phyloP scores from a whole-genome alignment of 2,113 vertebrate genomes.

The Sturnira hondurensis region DNA sequence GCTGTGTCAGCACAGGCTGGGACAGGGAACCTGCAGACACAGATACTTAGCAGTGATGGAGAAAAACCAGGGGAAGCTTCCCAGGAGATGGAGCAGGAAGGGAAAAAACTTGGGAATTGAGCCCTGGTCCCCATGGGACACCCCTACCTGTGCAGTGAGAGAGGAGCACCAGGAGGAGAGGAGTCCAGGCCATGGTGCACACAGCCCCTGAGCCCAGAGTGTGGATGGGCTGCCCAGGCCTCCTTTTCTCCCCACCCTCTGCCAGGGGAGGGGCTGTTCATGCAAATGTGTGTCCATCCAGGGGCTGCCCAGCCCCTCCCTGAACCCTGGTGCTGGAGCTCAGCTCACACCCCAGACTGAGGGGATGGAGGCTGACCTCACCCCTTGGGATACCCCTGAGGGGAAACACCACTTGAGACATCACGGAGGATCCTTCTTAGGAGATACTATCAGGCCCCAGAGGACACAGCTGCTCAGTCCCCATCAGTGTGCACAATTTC shows the following conservation, averaged over 20 bases:
- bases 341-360: neutral
- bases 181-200: neutral
- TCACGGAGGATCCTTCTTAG: neutral
- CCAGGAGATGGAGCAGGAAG: no score
- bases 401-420: neutral
- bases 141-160: neutral
- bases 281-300: neutral
- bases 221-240: neutral
- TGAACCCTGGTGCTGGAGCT: neutral
- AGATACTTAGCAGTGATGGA: no score
- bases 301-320: neutral
- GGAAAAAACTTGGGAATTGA: no score
- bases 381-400: no score
- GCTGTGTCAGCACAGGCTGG: no score
- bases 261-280: no score
- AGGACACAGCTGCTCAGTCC: neutral
- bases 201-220: neutral
- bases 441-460: neutral
- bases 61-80: no score
- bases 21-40: no score
- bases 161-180: neutral
- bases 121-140: no score
- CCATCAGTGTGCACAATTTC: neutral
- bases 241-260: no score
- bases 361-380: fast-evolving